Evolutionary conservation across 2,888 invertebrate species (phyloP), one percentile per base, ranked within the genome.

Genomic region (Ectemnius cavifrons): DNA sequence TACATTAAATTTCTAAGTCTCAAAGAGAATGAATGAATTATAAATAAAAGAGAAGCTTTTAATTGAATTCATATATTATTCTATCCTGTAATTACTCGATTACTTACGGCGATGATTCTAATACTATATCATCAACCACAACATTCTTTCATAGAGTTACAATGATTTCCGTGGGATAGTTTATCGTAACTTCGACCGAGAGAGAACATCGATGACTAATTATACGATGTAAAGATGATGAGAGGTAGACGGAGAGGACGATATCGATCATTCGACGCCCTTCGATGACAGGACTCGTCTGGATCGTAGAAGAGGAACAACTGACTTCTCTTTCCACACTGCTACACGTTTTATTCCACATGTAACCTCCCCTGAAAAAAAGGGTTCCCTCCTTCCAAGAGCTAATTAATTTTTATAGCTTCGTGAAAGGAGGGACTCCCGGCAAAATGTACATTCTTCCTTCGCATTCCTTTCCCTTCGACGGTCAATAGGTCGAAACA

Each of bases 381-480:
- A 16, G 14, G 52, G 14, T 16, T 72, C 71, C 66, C 71, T 68
- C 63, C 64, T 73, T 78, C 68, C 75, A 59, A 68, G 77, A 78
- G 79, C 85, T 87, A 86, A 87, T 87, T 87, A 87, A 87, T 86
- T 87, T 86, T 87, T 87, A 87, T 86, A 82, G 85, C 81, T 83
- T 71, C 63, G 65, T 20, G 58, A 20, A 67, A 65, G 69, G 56
- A 63, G 27, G 49, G 27, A 3, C 11, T 28, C 52, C 52, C 49
- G 62, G 64, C 75, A 71, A 71, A 63, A 67, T 66, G 73, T 56
- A 68, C 79, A 79, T 84, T 84, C 84, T 78, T 79, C 68, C 47
- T 58, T 64, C 63, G 49, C 66, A 70, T 79, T 76, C 52, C 73
- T 74, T 64, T 23, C 23, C 3, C 23, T 64, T 18, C 45, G 59